Percentiles rank a stretch among this genome's conserved stretches.
phyloP scores from a whole-genome alignment of 2,113 vertebrate genomes.

The Mesembrinibis cayennensis region DNA sequence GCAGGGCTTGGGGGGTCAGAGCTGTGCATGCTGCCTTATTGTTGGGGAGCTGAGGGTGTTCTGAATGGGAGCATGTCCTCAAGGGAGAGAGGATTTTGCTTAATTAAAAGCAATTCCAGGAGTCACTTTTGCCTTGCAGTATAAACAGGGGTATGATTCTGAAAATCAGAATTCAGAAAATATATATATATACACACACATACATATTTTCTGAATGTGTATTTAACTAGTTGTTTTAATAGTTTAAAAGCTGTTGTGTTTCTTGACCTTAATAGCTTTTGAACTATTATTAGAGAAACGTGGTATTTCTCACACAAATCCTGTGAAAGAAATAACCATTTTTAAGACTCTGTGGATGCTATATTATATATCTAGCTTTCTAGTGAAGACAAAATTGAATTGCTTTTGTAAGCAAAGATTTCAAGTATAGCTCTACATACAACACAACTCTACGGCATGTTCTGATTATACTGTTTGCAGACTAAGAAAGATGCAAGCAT shows the following conservation, averaged over 20 bases:
- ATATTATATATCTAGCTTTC: background rate
- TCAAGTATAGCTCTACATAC: background rate
- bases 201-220: background rate
- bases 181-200: too few relatives aligned
- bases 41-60: background rate
- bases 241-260: background rate
- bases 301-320: background rate
- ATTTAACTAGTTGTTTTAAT: background rate
- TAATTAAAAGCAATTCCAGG: background rate
- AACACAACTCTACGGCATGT: background rate
- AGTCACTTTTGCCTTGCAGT: background rate
- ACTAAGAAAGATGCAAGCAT: background rate
- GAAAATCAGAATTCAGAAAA: background rate
- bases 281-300: background rate
- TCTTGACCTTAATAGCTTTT: background rate
- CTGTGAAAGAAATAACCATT: background rate
- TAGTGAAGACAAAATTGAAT: background rate
- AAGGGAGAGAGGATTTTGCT: background rate
- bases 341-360: background rate
- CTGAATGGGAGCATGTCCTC: background rate
- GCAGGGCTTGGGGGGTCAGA: too few relatives aligned
- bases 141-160: background rate
- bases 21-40: background rate
- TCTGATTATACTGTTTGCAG: background rate
- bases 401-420: background rate